Conservation (phyloP, 2,113 vertebrate genomes). For the Psephotus haematonotus region DNA sequence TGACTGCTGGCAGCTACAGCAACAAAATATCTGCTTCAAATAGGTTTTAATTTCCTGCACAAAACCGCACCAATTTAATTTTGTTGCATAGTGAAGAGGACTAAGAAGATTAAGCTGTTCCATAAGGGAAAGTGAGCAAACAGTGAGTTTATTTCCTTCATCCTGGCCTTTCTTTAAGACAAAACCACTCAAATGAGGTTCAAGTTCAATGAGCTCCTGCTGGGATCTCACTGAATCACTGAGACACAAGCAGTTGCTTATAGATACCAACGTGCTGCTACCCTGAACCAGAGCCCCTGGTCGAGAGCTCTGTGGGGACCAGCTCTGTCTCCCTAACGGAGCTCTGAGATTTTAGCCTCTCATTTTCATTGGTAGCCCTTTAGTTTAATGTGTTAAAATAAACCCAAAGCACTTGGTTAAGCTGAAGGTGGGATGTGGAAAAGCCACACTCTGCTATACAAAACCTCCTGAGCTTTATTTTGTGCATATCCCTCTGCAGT, state of each 20-base stretch:
- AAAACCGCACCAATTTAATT: neutral
- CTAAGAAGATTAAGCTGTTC: neutral
- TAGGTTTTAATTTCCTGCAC: neutral
- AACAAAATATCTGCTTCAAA: neutral
- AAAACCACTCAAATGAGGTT: neutral
- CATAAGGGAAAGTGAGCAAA: neutral
- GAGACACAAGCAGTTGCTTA: neutral
- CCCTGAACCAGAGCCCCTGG: neutral
- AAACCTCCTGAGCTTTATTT: neutral
- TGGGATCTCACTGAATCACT: neutral
- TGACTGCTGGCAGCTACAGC: neutral
- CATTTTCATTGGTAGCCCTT: neutral
- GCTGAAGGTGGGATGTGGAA: neutral
- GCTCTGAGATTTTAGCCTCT: neutral
- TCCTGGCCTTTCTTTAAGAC: neutral
- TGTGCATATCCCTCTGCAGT: neutral
- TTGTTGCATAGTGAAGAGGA: neutral
- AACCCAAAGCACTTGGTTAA: neutral
- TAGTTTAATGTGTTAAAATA: neutral
- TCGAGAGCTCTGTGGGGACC: neutral
- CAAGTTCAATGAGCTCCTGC: neutral
- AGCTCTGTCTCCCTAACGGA: neutral
- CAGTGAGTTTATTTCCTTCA: neutral
- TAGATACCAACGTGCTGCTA: neutral
- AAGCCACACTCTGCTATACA: neutral